These are phyloP conservation scores for Eutrigla gurnardus DNA, from an alignment of 2,797 vertebrate genomes.

Conservation along the genomic window DNA sequence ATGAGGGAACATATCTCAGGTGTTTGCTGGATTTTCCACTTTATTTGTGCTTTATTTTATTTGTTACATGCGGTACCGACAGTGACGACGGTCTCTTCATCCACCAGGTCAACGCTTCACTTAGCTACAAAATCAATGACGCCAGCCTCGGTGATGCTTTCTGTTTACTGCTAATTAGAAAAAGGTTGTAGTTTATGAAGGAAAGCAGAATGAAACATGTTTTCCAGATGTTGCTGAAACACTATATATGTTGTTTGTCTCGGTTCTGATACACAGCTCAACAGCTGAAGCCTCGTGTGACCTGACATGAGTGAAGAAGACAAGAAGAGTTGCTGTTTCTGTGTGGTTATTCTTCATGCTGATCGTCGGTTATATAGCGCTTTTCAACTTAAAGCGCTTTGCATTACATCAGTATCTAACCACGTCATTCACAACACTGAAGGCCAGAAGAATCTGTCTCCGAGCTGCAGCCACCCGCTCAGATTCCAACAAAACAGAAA, in stretches of 20 bases:
- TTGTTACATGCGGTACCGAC: too few relatives aligned
- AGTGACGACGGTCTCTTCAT: not conserved
- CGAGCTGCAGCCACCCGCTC: too few relatives aligned
- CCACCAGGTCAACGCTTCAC: not conserved
- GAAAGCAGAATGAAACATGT: not conserved
- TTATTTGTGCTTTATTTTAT: not conserved
- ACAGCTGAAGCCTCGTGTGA: not conserved
- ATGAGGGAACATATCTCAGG: not conserved
- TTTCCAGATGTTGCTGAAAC: constrained; percentile 2
- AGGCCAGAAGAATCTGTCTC: too few relatives aligned
- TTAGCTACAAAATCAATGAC: not conserved
- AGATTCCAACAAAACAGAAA: too few relatives aligned
- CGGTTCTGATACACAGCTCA: not conserved
- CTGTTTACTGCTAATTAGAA: not conserved
- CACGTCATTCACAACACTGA: too few relatives aligned
- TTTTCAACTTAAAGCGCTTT: too few relatives aligned
- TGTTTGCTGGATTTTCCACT: constrained; percentile 14
- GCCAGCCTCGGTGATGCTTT: not conserved
- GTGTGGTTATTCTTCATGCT: not conserved
- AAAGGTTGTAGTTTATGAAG: not conserved
- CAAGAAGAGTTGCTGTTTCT: not conserved
- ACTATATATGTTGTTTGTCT: not conserved
- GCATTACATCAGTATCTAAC: too few relatives aligned
- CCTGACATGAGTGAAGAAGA: not conserved
- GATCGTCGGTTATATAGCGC: not conserved